Percentiles rank a stretch among this genome's conserved stretches.
Conservation (phyloP, 2,113 vertebrate species). For the Anolis carolinensis region DNA sequence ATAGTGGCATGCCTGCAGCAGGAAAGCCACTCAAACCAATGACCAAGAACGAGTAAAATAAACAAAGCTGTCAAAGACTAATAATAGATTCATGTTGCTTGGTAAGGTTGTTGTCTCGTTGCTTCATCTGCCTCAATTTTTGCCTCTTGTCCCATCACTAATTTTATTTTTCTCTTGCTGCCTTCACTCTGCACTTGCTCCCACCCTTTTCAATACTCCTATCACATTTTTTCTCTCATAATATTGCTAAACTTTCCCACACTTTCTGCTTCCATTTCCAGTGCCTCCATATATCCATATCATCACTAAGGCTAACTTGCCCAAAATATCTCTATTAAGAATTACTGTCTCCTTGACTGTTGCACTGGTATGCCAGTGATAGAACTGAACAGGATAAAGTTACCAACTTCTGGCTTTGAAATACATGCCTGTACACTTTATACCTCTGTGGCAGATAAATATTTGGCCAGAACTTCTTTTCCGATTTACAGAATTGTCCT, state of each 20-base stretch:
- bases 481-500: background rate
- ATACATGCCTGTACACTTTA: background rate
- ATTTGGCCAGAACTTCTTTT: background rate
- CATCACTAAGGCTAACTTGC: background rate
- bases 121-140: background rate
- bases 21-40: background rate
- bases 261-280: background rate
- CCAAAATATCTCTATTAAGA: background rate
- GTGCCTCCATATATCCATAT: background rate
- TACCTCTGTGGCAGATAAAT: background rate
- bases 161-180: background rate
- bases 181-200: background rate
- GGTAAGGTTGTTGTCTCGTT: background rate
- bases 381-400: background rate
- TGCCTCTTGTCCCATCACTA: background rate
- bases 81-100: background rate
- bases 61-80: background rate
- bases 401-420: background rate
- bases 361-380: background rate
- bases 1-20: background rate
- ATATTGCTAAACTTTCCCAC: no score
- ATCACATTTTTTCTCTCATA: no score
- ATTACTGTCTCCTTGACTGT: background rate
- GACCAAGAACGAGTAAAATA: slow-evolving; percentile 13
- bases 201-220: background rate